Conservation (phyloP, 2,113 vertebrate species). For the Phodopus roborovskii region DNA sequence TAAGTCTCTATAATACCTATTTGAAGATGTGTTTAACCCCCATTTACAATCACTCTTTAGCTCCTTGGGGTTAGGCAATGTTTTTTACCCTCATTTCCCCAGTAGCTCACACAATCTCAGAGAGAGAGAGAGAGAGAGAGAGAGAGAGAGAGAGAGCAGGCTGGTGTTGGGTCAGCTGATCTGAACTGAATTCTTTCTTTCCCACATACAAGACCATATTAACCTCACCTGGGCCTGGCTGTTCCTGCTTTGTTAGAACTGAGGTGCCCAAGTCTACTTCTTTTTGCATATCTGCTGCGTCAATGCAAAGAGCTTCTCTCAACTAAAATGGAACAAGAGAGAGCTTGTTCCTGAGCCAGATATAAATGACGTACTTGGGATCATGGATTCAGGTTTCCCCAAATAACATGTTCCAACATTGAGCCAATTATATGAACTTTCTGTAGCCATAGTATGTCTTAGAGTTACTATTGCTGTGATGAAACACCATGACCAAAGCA, state of each 20-base stretch:
- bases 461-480: not conserved
- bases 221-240: not conserved
- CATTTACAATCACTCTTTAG: not conserved
- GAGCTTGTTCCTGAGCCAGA: not conserved
- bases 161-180: not conserved
- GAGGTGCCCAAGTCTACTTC: no score
- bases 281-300: not conserved
- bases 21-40: not conserved
- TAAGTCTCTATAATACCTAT: not conserved
- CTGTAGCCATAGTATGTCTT: not conserved
- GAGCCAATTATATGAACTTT: not conserved
- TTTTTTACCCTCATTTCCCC: not conserved
- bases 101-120: not conserved
- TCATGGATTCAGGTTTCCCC: not conserved
- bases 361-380: not conserved
- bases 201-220: not conserved
- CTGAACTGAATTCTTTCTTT: not conserved
- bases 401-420: not conserved
- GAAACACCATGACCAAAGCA: not conserved
- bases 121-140: not conserved
- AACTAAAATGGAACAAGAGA: not conserved
- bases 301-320: not conserved
- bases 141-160: not conserved
- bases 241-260: not conserved
- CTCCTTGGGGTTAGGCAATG: not conserved